Conservation (phyloP, 2,797 vertebrate genomes). For the Apodemus agrarius region DNA sequence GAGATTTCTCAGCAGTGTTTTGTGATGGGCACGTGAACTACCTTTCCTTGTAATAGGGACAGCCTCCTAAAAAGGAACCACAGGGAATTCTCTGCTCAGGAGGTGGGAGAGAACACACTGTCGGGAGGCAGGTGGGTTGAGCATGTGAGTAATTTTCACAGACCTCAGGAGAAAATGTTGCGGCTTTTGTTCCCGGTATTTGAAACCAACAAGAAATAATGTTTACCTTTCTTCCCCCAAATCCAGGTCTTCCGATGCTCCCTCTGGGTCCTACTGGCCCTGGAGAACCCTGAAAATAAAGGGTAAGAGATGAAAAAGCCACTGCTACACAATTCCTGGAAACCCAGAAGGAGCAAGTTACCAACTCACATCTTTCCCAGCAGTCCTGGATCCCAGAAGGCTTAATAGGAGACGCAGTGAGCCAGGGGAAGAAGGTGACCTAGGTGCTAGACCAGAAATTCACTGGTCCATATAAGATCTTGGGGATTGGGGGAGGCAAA, state of each 20-base stretch:
- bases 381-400: neutral
- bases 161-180: neutral
- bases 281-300: conserved; percentile 63
- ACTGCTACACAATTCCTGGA: neutral
- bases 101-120: neutral
- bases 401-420: neutral
- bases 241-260: conserved; percentile 66
- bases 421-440: neutral
- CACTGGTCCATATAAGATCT: neutral
- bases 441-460: neutral
- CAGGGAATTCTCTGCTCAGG: neutral
- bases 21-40: neutral
- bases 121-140: neutral
- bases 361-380: neutral
- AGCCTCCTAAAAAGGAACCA: neutral
- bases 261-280: conserved; percentile 67
- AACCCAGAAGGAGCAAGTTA: neutral
- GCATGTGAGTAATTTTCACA: neutral
- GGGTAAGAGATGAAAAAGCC: neutral
- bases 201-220: neutral
- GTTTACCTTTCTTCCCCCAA: conserved; percentile 71
- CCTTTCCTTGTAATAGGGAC: neutral
- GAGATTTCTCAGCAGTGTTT: neutral
- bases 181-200: neutral
- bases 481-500: neutral